Conservation (phyloP, 2,888 invertebrate species). For the Eupithecia tripunctaria region DNA sequence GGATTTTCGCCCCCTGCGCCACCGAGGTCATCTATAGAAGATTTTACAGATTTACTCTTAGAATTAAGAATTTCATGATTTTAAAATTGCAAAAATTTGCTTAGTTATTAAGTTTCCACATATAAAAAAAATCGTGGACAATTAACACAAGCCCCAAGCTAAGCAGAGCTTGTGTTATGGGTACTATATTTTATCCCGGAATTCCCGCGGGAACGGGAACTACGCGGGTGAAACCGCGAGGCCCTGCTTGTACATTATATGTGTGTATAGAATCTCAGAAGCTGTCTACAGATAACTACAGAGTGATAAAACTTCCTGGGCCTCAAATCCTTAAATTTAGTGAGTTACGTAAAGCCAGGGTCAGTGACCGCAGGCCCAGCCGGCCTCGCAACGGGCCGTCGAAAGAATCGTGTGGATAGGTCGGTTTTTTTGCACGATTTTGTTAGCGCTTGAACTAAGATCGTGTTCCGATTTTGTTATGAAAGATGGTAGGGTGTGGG, state of each 20-base stretch:
- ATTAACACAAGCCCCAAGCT: too few species aligned
- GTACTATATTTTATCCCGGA: too few species aligned
- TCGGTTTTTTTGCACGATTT: constrained; percentile 22
- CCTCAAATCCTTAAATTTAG: constrained; percentile 64
- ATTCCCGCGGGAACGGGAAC: too few species aligned
- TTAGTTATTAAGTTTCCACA: not conserved
- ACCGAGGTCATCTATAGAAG: not conserved
- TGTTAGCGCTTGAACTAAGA: constrained; percentile 5
- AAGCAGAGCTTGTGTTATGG: too few species aligned
- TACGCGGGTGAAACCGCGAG: too few species aligned
- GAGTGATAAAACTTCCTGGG: constrained; percentile 36
- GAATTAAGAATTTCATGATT: too few species aligned
- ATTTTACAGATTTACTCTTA: not conserved
- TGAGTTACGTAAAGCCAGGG: constrained; percentile 66
- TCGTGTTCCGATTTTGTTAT: constrained; percentile 16
- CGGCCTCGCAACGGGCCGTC: constrained; percentile 46
- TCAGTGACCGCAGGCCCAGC: constrained; percentile 66
- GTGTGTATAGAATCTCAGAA: not conserved
- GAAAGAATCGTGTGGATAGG: constrained; percentile 52
- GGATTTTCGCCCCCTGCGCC: too few species aligned
- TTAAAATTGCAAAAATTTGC: too few species aligned
- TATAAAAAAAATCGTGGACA: too few species aligned
- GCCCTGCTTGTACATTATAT: too few species aligned
- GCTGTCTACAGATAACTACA: constrained; percentile 16
- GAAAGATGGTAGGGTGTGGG: constrained; percentile 4